Conservation (phyloP, 2,113 vertebrate genomes). For the Heterotis niloticus region DNA sequence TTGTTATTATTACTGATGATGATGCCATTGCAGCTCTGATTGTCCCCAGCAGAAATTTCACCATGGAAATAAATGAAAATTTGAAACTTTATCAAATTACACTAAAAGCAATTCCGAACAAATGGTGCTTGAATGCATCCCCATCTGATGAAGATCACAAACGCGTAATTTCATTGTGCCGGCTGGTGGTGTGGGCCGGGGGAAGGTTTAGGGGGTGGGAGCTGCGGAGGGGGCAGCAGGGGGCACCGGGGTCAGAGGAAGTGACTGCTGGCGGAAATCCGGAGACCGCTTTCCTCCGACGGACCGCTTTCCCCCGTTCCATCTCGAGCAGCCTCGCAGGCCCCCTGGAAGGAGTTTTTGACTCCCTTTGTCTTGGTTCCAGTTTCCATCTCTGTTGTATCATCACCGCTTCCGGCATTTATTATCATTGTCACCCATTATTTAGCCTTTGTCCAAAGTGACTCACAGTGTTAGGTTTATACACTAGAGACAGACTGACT, state of each 20-base stretch:
- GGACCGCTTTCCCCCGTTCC: too few species aligned
- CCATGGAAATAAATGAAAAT: slow-evolving; percentile 63
- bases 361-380: too few species aligned
- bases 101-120: slow-evolving; percentile 54
- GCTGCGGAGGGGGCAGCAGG: background rate
- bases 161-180: slow-evolving; percentile 34
- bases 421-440: too few species aligned
- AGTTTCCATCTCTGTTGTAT: too few species aligned
- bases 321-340: too few species aligned
- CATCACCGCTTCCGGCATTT: too few species aligned
- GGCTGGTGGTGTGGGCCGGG: background rate
- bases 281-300: too few species aligned
- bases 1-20: slow-evolving; percentile 63
- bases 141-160: slow-evolving; percentile 36
- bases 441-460: too few species aligned
- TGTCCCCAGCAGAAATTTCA: slow-evolving; percentile 53
- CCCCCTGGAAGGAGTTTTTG: background rate
- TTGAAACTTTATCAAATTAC: slow-evolving; percentile 55
- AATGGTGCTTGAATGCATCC: slow-evolving; percentile 55
- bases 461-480: too few species aligned
- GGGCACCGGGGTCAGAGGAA: background rate
- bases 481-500: too few species aligned
- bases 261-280: background rate
- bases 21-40: slow-evolving; percentile 47
- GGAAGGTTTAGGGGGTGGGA: background rate